Evolutionary conservation across 2,797 vertebrate genomes (phyloP).

Genomic region (Urocyon cinereoargenteus): DNA sequence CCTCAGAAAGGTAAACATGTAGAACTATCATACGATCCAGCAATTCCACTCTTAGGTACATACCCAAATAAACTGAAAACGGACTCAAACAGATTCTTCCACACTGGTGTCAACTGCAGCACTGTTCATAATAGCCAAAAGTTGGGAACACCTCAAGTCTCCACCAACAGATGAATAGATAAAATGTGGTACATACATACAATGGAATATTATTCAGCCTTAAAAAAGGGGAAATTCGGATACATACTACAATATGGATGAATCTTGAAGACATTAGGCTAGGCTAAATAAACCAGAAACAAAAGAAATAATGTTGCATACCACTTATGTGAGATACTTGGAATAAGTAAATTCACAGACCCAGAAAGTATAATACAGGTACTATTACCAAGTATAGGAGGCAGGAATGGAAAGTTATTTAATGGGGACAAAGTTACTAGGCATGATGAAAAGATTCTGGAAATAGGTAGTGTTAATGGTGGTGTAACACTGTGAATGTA

Average conservation of each 20-base stretch:
- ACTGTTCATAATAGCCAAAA: background rate
- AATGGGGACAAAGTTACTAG: background rate
- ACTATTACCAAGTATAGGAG: background rate
- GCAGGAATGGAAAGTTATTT: background rate
- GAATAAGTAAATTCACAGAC: background rate
- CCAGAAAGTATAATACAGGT: background rate
- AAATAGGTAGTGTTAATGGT: background rate
- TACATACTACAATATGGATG: background rate
- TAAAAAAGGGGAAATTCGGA: background rate
- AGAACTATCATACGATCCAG: background rate
- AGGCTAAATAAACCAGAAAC: background rate
- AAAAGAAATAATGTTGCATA: background rate
- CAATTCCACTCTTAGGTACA: background rate
- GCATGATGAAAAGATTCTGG: background rate
- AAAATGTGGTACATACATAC: background rate
- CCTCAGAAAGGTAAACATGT: background rate
- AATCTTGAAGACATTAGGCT: background rate
- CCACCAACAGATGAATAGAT: background rate
- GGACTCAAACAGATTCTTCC: background rate
- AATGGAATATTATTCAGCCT: background rate
- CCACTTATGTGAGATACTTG: background rate
- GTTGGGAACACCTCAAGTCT: background rate
- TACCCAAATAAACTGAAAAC: background rate
- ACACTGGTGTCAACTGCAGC: background rate
- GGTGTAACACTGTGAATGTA: background rate